These are phyloP conservation scores for Napeogenes inachia DNA, from an alignment of 2,888 invertebrate genomes.

Conservation along the genomic window DNA sequence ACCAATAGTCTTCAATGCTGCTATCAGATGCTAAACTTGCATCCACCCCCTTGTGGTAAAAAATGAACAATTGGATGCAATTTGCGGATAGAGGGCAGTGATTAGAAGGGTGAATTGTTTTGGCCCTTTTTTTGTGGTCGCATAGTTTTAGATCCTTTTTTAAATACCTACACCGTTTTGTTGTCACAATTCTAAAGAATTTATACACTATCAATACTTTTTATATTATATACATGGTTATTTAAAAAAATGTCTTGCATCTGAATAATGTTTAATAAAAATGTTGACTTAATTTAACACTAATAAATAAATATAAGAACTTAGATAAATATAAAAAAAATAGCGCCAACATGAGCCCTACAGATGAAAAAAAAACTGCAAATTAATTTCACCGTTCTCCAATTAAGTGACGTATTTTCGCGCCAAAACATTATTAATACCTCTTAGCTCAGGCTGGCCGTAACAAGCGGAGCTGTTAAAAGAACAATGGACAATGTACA, in stretches of 20 bases:
- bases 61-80: conserved; percentile 77
- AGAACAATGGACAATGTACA: conserved; percentile 72
- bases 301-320: too few species aligned
- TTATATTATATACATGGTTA: too few species aligned
- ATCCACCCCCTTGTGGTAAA: conserved; percentile 56
- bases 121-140: conserved; percentile 56
- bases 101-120: conserved; percentile 69
- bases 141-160: conserved; percentile 46
- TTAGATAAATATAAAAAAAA: too few species aligned
- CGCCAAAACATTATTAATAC: conserved; percentile 59
- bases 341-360: too few species aligned
- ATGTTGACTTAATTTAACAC: too few species aligned
- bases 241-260: too few species aligned
- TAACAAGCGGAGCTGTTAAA: conserved; percentile 60
- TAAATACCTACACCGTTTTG: neutral
- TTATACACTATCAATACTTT: too few species aligned
- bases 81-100: conserved; percentile 75
- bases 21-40: conserved; percentile 45
- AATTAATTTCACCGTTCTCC: conserved; percentile 40
- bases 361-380: conserved; percentile 14
- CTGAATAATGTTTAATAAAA: too few species aligned
- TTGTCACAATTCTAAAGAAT: too few species aligned
- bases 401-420: conserved; percentile 52
- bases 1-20: conserved; percentile 61
- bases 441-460: conserved; percentile 45